A percentile compares a stretch with the other conserved stretches of the same genome.
These are phyloP conservation scores for Oeneis ivallda DNA, from an alignment of 2,888 invertebrate species.

Conservation along the genomic window DNA sequence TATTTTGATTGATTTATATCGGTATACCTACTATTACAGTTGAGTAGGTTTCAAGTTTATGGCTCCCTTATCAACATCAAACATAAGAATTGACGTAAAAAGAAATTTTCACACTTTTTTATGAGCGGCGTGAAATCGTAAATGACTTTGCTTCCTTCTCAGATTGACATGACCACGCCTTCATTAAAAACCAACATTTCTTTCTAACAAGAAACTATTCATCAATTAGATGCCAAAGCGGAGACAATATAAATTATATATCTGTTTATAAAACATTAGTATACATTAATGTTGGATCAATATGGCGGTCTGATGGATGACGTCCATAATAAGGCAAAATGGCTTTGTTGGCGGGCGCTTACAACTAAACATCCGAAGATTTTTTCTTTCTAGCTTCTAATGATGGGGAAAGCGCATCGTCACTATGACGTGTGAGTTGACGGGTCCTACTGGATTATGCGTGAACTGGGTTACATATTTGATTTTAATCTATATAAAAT, in stretches of 20 bases:
- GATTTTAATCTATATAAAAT: slow-evolving; percentile 30
- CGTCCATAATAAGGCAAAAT: slow-evolving; percentile 79
- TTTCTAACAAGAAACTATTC: slow-evolving; percentile 72
- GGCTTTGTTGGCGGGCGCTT: slow-evolving; percentile 77
- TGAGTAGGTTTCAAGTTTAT: neutral
- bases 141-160: slow-evolving; percentile 66
- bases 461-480: slow-evolving; percentile 27
- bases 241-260: slow-evolving; percentile 81
- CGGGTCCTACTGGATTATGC: slow-evolving; percentile 65
- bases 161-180: slow-evolving; percentile 68
- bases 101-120: slow-evolving; percentile 67
- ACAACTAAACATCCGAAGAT: slow-evolving; percentile 65
- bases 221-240: slow-evolving; percentile 75
- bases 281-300: slow-evolving; percentile 79
- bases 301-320: slow-evolving; percentile 78
- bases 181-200: slow-evolving; percentile 66
- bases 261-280: slow-evolving; percentile 81
- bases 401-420: slow-evolving; percentile 72
- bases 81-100: slow-evolving; percentile 45
- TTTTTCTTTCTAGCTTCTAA: slow-evolving; percentile 72
- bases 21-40: neutral
- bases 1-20: too few relatives aligned
- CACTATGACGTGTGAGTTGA: slow-evolving; percentile 70
- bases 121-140: slow-evolving; percentile 66
- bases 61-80: neutral